Evolutionary conservation across 2,888 invertebrate species (phyloP), one percentile per base, ranked within the genome.

Genomic region (Eurois occulta): DNA sequence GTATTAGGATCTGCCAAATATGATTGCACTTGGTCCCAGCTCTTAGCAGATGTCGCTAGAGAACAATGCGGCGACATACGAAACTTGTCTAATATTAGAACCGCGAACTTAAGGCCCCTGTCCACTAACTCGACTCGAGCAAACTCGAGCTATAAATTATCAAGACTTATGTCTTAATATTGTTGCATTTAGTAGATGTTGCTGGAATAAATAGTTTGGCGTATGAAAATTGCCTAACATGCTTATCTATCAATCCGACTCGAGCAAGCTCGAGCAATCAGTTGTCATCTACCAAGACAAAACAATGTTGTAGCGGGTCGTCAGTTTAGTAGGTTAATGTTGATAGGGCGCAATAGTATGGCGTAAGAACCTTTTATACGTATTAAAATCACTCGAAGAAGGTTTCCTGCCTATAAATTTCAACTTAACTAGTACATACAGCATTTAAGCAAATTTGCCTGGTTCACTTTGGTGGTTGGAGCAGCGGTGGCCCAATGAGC

Each of bases 41-140:
- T 70, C 38, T 55, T 58, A 75, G n/a, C 66, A 76, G 70, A 66
- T 77, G 70, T 76, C 35, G 48, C 65, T 58, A 35, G 7, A 55
- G 35, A 41, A 77, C 55, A 82, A 83, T 68, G 62, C 3, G 48
- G 35, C 35, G 58, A 38, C 35, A 38, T 38, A 62, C n/a, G 16
- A 68, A 77, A 81, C 77, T 81, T 77, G 67, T 71, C 62, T 83
- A 68, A 68, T 81, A 80, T 81, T 65, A 69, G 43, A 77, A 83
- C 69, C 55, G 21, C 64, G 18, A 52, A 68, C 41, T 62, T 52
- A 82, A 32, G 60, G 2, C 24, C 10, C 8, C 10, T 62, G 60
- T 8, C 32, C 77, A 71, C 60, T 18, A 32, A 71, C 24, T 21
- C 32, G 28, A 67, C 46, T 24, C 1, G 35, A 67, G 32, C 24